Conservation (phyloP, 2,888 invertebrate genomes). For the Cheilosia soror region DNA sequence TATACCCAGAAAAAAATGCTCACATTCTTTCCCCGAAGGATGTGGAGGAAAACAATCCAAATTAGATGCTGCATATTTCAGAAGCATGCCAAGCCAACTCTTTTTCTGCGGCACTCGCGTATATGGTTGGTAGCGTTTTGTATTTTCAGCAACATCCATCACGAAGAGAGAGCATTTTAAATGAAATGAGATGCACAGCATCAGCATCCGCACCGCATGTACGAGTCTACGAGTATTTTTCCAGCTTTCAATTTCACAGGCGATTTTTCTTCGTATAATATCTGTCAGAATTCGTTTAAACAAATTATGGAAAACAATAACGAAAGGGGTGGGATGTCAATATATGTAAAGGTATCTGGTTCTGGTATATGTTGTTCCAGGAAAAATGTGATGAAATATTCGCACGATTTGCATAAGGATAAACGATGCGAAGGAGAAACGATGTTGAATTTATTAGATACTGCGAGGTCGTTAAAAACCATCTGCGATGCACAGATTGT, state of each 20-base stretch:
- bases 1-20: constrained; percentile 19
- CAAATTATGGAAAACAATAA: constrained; percentile 56
- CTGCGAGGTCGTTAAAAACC: constrained; percentile 29
- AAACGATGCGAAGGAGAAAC: constrained; percentile 21
- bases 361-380: neutral
- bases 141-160: constrained; percentile 22
- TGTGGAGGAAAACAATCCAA: neutral
- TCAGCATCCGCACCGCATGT: neutral
- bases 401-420: constrained; percentile 44
- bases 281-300: constrained; percentile 50
- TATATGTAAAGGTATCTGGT: constrained; percentile 12
- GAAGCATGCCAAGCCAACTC: constrained; percentile 16
- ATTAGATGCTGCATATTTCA: constrained; percentile 31
- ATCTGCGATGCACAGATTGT: constrained; percentile 50
- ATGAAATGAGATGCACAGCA: constrained; percentile 33
- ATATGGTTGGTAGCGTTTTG: neutral
- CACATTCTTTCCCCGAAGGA: neutral
- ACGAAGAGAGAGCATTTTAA: constrained; percentile 41
- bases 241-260: constrained; percentile 51
- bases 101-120: neutral
- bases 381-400: constrained; percentile 31
- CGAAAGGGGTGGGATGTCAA: constrained; percentile 34
- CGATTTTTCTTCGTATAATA: constrained; percentile 47
- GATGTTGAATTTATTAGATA: constrained; percentile 40
- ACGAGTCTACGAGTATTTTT: constrained; percentile 30